Conservation (phyloP, 1,140 invertebrate genomes). For the Diabrotica undecimpunctata region DNA sequence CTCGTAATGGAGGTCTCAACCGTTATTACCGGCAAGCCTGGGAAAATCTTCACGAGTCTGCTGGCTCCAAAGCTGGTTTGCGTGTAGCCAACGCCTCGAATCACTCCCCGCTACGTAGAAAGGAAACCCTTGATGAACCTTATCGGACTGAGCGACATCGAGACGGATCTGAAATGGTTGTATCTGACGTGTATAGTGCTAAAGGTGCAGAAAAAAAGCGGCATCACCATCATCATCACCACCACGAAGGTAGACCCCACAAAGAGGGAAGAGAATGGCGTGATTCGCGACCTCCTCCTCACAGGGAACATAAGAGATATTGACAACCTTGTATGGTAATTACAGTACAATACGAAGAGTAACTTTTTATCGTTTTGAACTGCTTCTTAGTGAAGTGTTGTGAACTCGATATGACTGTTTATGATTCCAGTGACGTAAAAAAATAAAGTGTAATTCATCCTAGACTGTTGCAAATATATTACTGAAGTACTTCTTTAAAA, state of each 20-base stretch:
- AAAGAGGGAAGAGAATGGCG: constrained; percentile 39
- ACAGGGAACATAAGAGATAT: constrained; percentile 39
- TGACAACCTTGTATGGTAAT: constrained; percentile 42
- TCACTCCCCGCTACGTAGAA: constrained; percentile 58
- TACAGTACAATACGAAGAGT: constrained; percentile 38
- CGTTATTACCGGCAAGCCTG: constrained; percentile 83
- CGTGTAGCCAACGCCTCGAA: constrained; percentile 38
- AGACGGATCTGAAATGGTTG: constrained; percentile 70
- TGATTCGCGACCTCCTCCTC: constrained; percentile 29
- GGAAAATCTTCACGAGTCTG: constrained; percentile 85
- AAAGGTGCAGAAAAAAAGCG: constrained; percentile 66
- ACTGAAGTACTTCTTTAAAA: too few relatives aligned
- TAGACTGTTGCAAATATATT: too few relatives aligned
- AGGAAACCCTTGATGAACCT: constrained; percentile 69
- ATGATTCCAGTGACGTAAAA: too few relatives aligned
- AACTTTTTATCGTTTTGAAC: constrained; percentile 13
- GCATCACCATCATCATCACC: constrained; percentile 81
- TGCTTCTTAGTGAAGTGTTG: too few relatives aligned
- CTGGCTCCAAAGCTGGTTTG: constrained; percentile 57
- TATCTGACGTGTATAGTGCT: constrained; percentile 59
- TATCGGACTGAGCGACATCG: constrained; percentile 51
- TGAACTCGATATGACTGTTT: too few relatives aligned
- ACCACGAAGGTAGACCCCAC: constrained; percentile 48
- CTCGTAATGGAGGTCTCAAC: constrained; percentile 74
- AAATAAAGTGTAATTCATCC: too few relatives aligned